phyloP scores from a whole-genome alignment of 2,797 vertebrate genomes.

The Lepus townsendii region DNA sequence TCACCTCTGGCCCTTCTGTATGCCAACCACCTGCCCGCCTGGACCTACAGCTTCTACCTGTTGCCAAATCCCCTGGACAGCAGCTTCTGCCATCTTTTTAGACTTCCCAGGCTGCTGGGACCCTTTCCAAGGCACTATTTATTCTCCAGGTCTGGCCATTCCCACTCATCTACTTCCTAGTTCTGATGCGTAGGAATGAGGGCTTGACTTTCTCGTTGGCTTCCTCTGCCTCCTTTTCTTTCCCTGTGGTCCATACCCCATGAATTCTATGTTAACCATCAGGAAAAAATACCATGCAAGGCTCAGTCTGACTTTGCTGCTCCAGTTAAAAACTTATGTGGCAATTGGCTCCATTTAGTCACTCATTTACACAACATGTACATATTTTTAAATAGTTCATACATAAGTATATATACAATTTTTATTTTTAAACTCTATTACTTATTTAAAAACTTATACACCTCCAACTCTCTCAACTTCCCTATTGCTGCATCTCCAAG shows the following conservation, averaged over 20 bases:
- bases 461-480: background rate
- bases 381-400: background rate
- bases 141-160: constrained; percentile 31
- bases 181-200: background rate
- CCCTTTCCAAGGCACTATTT: constrained; percentile 44
- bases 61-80: constrained; percentile 32
- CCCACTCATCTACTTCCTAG: background rate
- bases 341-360: background rate
- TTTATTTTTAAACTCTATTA: background rate
- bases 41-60: constrained; percentile 17
- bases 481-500: background rate
- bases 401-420: background rate
- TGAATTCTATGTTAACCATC: background rate
- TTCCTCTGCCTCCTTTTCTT: background rate
- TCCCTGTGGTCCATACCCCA: background rate
- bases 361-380: background rate
- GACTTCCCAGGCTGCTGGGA: constrained; percentile 18
- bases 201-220: constrained; percentile 31
- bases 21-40: constrained; percentile 62
- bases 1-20: constrained; percentile 33
- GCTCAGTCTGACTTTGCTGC: background rate
- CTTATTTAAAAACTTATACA: background rate
- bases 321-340: background rate
- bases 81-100: constrained; percentile 5
- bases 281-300: background rate